Base-by-base conservation (phyloP, 1,140 invertebrate genomes). In the Pogonus chalceus region DNA sequence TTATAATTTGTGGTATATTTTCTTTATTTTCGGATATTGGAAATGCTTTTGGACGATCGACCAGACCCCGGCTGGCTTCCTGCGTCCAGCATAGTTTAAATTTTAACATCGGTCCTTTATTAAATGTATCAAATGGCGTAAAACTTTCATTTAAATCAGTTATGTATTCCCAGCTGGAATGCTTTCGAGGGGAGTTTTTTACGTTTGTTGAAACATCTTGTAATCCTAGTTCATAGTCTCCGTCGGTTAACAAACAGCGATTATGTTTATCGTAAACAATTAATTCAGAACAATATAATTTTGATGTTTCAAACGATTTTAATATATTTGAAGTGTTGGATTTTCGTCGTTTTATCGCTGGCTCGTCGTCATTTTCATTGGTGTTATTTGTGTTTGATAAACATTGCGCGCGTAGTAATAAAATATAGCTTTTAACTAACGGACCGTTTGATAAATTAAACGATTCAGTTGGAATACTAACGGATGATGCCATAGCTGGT, bases 261-360 rank as follows among this genome's bases (percentile, higher is more conserved):
- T 86, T 90, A 58, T 92, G 84, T 68, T 92, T 91, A 65, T 96
- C 92, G 67, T 91, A 94, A 18, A 96, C 81, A 39, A 90, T 85
- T 16, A 96, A 72, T 69, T 95, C 91, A 43, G 88, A 87, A 23
- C 87, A 85, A 65, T 85, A 91, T 2, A 86, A 68, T 65, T 86
- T 82, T 4, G 76, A 74, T 62, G 81, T 81, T 54, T 81, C 77
- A 58, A 58, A 53, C 4, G 50, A 52, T n/a, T 55, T 49, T 24
- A 53, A 51, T 35, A 43, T 53, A 18, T 62, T 60, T 51, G 57
- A 57, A 46, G 68, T 67, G n/a, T n/a, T n/a, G 16, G 73, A 74
- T 71, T 80, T 83, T 24, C 78, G 74, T 62, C 77, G 77, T 65
- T 79, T 83, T 52, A 72, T 73, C 46, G 76, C 74, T 24, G 80